Base-by-base conservation (phyloP, 2,888 invertebrate species). In the Spisula subtruncata region DNA sequence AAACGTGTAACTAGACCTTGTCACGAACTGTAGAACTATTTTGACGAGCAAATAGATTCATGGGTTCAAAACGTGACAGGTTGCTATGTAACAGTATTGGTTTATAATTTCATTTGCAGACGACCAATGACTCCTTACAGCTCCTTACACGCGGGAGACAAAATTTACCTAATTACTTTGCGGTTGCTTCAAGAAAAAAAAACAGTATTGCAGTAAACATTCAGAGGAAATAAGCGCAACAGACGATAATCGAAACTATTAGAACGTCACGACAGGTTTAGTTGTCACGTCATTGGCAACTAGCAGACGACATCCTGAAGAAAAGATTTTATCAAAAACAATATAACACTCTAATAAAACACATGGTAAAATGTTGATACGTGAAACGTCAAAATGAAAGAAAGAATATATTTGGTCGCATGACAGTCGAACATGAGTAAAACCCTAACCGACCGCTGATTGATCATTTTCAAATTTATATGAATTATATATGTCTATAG, bases 1-100 rank as follows among this genome's bases (percentile, higher is more conserved):
- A 46, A 56, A 18, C 79, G 46, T 60, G 79, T 86, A 85, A 89
- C 85, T 54, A 66, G 41, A n/a, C 8, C 20, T 79, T 41, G 46
- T 75, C 89, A 89, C 89, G 89, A 32, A 75, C 35, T 14, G 35
- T 14, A 18, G 35, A 35, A 32, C 25, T 32, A 75, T 14, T n/a
- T 16, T 75, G 29, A 32, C 16, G 35, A 75, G 35, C 75, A 75
- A 75, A 75, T 75, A 18, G n/a, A n/a, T n/a, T n/a, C n/a, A n/a
- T n/a, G n/a, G 29, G 6, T 75, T 75, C 75, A 32, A 25, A 66
- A 66, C 60, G 60, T 25, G 25, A 66, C 60, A n/a, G n/a, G 60
- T 66, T 66, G 60, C 60, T 66, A 66, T 25, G 60, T 25, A 6
- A 66, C 60, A 0, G n/a, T 10, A 66, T 8, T 8, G 12, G 60